Evolutionary conservation across 2,888 invertebrate species (phyloP), one percentile per base, ranked within the genome.

Genomic region (Papilio demoleus): DNA sequence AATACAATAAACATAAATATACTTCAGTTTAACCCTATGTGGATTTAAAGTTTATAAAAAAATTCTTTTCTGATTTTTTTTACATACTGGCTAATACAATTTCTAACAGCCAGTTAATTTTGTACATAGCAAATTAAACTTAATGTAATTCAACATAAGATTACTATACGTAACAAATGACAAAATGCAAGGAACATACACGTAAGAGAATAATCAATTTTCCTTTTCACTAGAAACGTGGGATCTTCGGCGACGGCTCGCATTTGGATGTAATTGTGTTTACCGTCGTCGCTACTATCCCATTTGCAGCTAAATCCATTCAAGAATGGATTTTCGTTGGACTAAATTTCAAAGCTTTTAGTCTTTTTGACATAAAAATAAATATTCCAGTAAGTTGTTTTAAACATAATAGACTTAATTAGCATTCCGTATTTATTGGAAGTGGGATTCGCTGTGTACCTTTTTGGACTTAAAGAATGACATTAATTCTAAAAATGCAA

Each of bases 261-360:
- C 38, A 17, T 64, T 64, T 40, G 38, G 38, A 38, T 27, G 53
- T 38, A 53, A 64, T 38, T 64, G 36, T 53, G 38, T 64, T 64
- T 50, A 36, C 50, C 36, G n/a, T 38, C 36, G 62, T 12, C 60
- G 34, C 8, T 38, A 19, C 14, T 12, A 36, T 19, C 36, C 59
- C 36, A 59, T 59, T 38, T 59, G 19, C 14, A 59, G 59, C 19
- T 40, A 59, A 59, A 36, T 61, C 61, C 27, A 61, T 40, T 61
- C 61, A 27, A 40, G 38, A 12, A 12, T 59, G 8, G 59, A 53
- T 53, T 53, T 53, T 53, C 27, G 59, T 38, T 36, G 38, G 38
- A 36, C 11, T 59, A 38, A 59, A 34, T 38, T 59, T 59, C 38
- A 38, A 22, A 40, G 36, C 36, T 36, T 59, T 59, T 14, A 59